Conservation (phyloP, 2,113 vertebrate genomes). For the Crotalus viridis region DNA sequence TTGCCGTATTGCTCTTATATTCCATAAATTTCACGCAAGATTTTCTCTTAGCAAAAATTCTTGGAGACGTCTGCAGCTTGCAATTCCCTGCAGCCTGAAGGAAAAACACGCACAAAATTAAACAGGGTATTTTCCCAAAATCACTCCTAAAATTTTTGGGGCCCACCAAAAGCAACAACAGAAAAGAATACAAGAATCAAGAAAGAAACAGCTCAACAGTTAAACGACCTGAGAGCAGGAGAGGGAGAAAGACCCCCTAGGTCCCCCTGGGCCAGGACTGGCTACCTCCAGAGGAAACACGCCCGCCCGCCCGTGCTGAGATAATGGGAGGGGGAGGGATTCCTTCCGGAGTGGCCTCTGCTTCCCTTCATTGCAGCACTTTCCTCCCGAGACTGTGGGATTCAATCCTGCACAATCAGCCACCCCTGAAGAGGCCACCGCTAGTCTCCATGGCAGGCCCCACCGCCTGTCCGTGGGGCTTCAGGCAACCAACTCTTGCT, state of each 20-base stretch:
- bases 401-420: not conserved
- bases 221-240: not conserved
- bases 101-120: not conserved
- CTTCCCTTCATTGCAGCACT: not conserved
- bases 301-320: not conserved
- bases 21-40: not conserved
- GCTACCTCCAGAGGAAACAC: not conserved
- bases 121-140: not conserved
- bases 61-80: too few relatives aligned
- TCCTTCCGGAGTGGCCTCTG: not conserved
- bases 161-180: not conserved
- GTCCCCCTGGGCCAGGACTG: not conserved
- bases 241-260: not conserved
- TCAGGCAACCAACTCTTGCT: not conserved
- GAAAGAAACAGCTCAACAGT: not conserved
- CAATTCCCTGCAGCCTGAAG: not conserved
- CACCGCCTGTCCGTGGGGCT: not conserved
- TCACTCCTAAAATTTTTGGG: not conserved
- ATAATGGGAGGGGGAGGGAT: not conserved
- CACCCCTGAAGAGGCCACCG: rapidly evolving
- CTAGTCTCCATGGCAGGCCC: not conserved
- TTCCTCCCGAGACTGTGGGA: not conserved
- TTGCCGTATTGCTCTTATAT: not conserved
- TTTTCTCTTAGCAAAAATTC: not conserved
- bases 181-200: not conserved